These are phyloP conservation scores for Mugil cephalus DNA, from an alignment of 2,113 vertebrate genomes.

Conservation along the genomic window DNA sequence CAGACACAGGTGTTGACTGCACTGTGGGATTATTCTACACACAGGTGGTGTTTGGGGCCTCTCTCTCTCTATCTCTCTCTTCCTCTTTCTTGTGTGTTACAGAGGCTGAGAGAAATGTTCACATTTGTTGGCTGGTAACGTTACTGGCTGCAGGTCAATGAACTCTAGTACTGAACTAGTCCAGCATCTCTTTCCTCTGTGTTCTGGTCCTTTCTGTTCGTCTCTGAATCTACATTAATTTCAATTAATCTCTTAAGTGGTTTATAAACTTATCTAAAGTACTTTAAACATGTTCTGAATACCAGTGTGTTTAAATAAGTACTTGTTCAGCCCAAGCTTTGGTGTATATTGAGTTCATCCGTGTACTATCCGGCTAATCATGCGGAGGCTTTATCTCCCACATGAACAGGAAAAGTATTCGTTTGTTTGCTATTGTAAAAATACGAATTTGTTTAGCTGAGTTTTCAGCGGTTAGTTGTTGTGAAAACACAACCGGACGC, in stretches of 20 bases:
- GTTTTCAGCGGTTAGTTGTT: not conserved
- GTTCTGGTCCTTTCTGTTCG: conserved; percentile 61
- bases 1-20: conserved; percentile 73
- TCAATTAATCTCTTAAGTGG: not conserved
- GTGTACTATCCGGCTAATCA: not conserved
- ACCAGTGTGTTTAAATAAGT: not conserved
- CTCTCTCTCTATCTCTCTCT: conserved; percentile 51
- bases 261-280: no score
- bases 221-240: conserved; percentile 11
- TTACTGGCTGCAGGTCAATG: conserved; percentile 59
- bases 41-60: conserved; percentile 70
- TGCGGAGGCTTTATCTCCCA: not conserved
- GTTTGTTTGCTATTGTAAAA: not conserved
- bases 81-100: conserved; percentile 16
- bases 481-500: not conserved
- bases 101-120: conserved; percentile 44
- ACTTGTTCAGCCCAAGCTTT: not conserved
- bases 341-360: no score
- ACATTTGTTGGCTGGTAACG: conserved; percentile 56
- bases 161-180: conserved; percentile 54
- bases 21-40: conserved; percentile 78
- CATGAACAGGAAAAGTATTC: no score
- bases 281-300: no score
- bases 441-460: not conserved
- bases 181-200: conserved; percentile 40